These are phyloP conservation scores for Cyprinus carpio DNA, from an alignment of 2,113 vertebrate genomes.

Conservation along the genomic window DNA sequence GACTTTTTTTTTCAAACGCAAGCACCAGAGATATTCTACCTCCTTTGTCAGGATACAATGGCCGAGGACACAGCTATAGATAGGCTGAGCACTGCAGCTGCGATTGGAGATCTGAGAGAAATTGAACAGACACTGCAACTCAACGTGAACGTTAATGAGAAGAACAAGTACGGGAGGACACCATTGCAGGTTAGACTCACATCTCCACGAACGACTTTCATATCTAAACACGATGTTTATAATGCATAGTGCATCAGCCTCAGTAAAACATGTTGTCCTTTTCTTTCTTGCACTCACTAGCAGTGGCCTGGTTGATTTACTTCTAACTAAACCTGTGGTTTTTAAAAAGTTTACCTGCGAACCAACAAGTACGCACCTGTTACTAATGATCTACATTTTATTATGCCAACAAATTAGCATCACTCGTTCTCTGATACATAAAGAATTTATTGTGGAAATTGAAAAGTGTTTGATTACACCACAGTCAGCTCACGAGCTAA, in stretches of 20 bases:
- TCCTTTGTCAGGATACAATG: slow-evolving; percentile 75
- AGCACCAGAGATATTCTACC: slow-evolving; percentile 29
- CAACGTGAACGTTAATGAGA: slow-evolving; percentile 87
- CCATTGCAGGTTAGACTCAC: slow-evolving; percentile 86
- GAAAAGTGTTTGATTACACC: not conserved
- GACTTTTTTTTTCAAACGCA: not conserved
- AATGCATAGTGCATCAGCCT: not conserved
- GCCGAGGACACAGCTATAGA: slow-evolving; percentile 79
- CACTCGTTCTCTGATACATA: not conserved
- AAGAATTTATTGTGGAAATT: not conserved
- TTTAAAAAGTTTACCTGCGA: not conserved
- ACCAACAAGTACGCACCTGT: slow-evolving; percentile 21
- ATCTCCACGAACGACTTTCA: not conserved
- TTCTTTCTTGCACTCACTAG: not conserved
- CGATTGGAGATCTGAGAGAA: slow-evolving; percentile 82
- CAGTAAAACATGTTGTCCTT: not conserved
- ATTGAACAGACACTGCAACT: slow-evolving; percentile 82
- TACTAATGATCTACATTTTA: not conserved
- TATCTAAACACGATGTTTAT: not conserved
- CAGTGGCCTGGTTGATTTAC: not conserved
- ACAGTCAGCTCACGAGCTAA: not conserved
- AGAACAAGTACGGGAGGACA: slow-evolving; percentile 86
- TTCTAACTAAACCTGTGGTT: not conserved
- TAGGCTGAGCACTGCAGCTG: slow-evolving; percentile 84
- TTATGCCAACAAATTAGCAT: not conserved